These are phyloP conservation scores for Pelodytes ibericus DNA, from an alignment of 2,797 vertebrate genomes.

Conservation along the genomic window DNA sequence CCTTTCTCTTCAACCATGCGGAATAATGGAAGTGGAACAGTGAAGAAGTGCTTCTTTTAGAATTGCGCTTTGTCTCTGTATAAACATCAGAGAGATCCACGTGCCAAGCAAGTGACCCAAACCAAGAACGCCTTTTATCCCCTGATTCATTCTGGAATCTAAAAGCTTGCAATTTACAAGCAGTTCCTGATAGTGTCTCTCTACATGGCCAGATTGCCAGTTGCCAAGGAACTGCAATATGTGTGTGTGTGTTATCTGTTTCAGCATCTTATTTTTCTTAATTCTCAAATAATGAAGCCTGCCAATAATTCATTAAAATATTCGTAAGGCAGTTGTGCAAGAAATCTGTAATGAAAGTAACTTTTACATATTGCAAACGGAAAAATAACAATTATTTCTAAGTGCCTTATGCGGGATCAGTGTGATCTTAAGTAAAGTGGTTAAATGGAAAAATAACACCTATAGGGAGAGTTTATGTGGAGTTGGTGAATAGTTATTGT, in stretches of 20 bases:
- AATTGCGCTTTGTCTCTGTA: slow-evolving; percentile 31
- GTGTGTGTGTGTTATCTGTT: slow-evolving; percentile 32
- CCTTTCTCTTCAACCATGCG: slow-evolving; percentile 29
- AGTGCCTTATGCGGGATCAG: not conserved
- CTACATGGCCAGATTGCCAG: slow-evolving; percentile 19
- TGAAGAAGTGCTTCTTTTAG: slow-evolving; percentile 42
- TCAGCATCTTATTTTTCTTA: slow-evolving; percentile 37
- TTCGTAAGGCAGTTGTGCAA: slow-evolving; percentile 18
- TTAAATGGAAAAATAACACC: not conserved
- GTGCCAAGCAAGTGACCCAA: slow-evolving; percentile 49
- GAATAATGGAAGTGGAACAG: slow-evolving; percentile 47
- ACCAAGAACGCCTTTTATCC: slow-evolving; percentile 41
- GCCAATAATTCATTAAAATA: slow-evolving; percentile 50
- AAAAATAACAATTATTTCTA: not conserved
- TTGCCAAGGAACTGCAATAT: slow-evolving; percentile 24
- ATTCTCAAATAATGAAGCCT: slow-evolving; percentile 38
- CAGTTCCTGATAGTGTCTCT: slow-evolving; percentile 2
- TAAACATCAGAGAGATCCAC: slow-evolving; percentile 40
- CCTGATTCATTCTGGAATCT: slow-evolving; percentile 35
- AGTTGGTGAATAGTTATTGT: not conserved
- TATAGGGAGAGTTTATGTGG: not conserved
- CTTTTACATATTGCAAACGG: slow-evolving; percentile 21
- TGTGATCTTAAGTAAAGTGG: not conserved
- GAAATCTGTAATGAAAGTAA: slow-evolving; percentile 22
- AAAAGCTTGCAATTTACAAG: slow-evolving; percentile 31